A percentile compares a stretch with the other conserved stretches of the same genome.
These are phyloP conservation scores for Tachystola acroxantha DNA, from an alignment of 2,888 invertebrate genomes.

Conservation along the genomic window DNA sequence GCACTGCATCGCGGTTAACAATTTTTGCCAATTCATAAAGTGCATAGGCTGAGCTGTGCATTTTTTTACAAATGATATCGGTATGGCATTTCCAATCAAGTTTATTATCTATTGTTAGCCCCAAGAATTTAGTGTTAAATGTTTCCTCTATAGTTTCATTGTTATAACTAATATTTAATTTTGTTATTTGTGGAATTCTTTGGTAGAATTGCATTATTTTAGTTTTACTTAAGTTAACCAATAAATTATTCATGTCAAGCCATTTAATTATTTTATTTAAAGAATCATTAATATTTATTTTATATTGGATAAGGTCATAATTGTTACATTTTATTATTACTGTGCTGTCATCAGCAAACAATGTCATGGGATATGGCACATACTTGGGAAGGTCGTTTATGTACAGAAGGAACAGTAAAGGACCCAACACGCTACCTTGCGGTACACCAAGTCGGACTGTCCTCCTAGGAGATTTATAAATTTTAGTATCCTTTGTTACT, in stretches of 20 bases:
- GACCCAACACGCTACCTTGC: conserved; percentile 10
- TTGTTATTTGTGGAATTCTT: not conserved
- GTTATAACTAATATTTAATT: conserved; percentile 3
- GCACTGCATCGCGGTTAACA: conserved; percentile 3
- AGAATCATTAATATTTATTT: conserved; percentile 2
- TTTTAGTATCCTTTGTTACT: conserved; percentile 4
- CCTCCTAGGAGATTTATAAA: conserved; percentile 1
- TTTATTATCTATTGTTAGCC: conserved; percentile 8
- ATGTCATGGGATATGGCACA: conserved; percentile 3
- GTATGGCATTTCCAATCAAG: conserved; percentile 12
- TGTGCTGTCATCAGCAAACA: conserved; percentile 12
- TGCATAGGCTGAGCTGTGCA: conserved; percentile 10
- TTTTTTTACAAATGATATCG: conserved; percentile 11
- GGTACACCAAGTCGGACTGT: conserved; percentile 8
- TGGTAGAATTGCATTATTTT: not conserved
- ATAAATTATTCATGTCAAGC: not conserved
- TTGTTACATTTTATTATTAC: conserved; percentile 3
- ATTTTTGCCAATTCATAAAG: conserved; percentile 5
- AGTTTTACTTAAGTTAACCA: conserved; percentile 1
- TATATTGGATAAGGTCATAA: not conserved
- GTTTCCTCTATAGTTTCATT: conserved; percentile 5
- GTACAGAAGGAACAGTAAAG: conserved; percentile 7
- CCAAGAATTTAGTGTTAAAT: conserved; percentile 6
- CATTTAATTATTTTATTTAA: not conserved
- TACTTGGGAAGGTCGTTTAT: conserved; percentile 8